Evolutionary conservation across 2,113 vertebrate genomes (phyloP), one percentile per base, ranked within the genome.

Genomic region (Indri indri): DNA sequence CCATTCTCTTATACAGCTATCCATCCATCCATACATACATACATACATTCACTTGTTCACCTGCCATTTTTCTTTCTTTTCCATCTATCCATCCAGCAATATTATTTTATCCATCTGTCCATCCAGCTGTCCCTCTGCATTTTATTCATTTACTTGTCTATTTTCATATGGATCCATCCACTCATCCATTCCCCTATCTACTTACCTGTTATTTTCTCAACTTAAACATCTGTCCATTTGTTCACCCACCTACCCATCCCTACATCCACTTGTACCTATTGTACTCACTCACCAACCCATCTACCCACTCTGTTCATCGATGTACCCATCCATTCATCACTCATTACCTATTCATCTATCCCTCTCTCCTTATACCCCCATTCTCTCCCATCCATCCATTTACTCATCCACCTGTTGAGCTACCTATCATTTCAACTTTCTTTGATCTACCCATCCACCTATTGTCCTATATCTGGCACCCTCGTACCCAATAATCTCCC

Each of bases 191-290:
- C 88, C 65, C 6, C n/a, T 18, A 61, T 59, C 59, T 83, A n/a
- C 47, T 37, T 80, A 52, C 12, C 22, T 52, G 18, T 79, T 92
- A n/a, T 85, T 74, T 79, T 14, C 52, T 61, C 66, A 85, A 11
- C 18, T 86, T 76, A 83, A 95, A 80, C 22, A 96, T 71, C 30
- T 66, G 52, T 91, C 40, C 40, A 42, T 54, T 22, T 96, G 83
- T 76, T 70, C 40, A 87, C 42, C 47, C 10, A 32, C 37, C 47
- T 3, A 42, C 32, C 65, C 52, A 65, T 23, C 6, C n/a, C 68
- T 45, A 34, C 23, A 45, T 80, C 34, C 3, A 37, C 61, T 50
- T 50, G n/a, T 63, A 32, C 18, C 30, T 68, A 17, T 9, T n/a
- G 17, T 91, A 83, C 40, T 85, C 37, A 90, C 34, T 66, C 50